Base-by-base conservation (phyloP, 2,113 vertebrate species). In the Triplophysa dalaica region DNA sequence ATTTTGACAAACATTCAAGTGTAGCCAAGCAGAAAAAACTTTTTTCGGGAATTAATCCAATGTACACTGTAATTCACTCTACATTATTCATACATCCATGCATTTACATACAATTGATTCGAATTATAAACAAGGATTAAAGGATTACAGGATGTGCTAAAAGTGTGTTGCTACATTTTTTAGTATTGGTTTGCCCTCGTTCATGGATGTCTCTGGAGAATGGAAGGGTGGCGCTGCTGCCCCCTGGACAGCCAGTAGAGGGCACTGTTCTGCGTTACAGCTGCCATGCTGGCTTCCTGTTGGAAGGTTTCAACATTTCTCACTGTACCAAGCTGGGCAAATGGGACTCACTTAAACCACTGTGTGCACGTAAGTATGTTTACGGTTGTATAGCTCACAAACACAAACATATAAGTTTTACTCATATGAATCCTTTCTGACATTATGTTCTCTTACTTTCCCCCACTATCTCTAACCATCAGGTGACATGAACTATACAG, bases 131-230 rank as follows among this genome's bases (percentile, higher is more conserved):
- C 7, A 38, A 38, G 33, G 33, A 33, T 33, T 33, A 72, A 73
- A 54, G 2, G 2, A 16, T 73, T 11, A 41, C 29, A 38, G 52
- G 19, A 33, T 61, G 33, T 21, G 22, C 8, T 22, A 22, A 62
- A 62, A 14, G 3, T 77, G 43, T 64, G 26, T 45, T 69, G 21
- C 1, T 75, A 8, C 63, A 50, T 21, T 22, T 19, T 11, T 72
- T 89, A 94, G 94, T 94, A 84, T 86, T 92, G 58, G 90, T 91
- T 75, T 94, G 94, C 82, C 91, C 93, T 56, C 91, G 89, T 56
- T 89, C 90, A 77, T 92, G 93, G 81, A 80, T 93, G 84, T 91
- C 90, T 83, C 83, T 95, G 90, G 94, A 94, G 89, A 94, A 94
- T 22, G 94, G 94, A 52, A 90, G 90, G 66, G 92, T 89, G 74